Conservation (phyloP, 2,113 vertebrate species). For the Deroptyus accipitrinus region DNA sequence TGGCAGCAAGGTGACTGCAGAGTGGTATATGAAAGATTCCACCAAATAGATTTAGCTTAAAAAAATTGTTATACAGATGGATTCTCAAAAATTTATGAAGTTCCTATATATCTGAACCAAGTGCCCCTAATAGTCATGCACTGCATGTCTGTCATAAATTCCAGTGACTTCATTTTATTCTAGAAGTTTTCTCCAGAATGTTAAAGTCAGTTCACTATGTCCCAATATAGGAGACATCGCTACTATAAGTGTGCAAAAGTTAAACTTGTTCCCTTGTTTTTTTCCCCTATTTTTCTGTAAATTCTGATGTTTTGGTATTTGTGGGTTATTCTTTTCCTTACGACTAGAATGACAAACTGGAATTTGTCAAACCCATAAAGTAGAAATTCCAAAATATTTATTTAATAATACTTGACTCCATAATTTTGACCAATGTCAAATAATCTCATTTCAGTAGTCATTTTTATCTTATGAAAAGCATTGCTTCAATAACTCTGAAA, state of each 20-base stretch:
- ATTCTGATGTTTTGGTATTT: background rate
- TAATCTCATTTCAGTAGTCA: background rate
- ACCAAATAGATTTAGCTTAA: background rate
- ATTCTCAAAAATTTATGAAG: background rate
- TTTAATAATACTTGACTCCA: background rate
- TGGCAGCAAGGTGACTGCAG: background rate
- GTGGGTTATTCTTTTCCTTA: background rate
- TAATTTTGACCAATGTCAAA: background rate
- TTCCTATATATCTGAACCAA: background rate
- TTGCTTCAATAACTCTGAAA: background rate
- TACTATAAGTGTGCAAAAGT: background rate
- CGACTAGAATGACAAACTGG: background rate
- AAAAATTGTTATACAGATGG: background rate
- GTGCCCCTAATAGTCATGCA: background rate
- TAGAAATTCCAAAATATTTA: background rate
- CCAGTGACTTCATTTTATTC: background rate
- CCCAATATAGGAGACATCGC: background rate
- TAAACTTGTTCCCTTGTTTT: background rate
- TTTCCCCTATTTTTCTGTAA: fast-evolving
- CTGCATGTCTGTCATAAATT: background rate
- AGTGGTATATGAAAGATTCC: background rate
- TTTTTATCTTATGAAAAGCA: background rate
- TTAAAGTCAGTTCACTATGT: background rate
- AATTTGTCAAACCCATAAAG: background rate
- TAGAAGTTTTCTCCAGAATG: background rate